phyloP scores from a whole-genome alignment of 2,797 vertebrate species.

The Sebastes hopkinsi region DNA sequence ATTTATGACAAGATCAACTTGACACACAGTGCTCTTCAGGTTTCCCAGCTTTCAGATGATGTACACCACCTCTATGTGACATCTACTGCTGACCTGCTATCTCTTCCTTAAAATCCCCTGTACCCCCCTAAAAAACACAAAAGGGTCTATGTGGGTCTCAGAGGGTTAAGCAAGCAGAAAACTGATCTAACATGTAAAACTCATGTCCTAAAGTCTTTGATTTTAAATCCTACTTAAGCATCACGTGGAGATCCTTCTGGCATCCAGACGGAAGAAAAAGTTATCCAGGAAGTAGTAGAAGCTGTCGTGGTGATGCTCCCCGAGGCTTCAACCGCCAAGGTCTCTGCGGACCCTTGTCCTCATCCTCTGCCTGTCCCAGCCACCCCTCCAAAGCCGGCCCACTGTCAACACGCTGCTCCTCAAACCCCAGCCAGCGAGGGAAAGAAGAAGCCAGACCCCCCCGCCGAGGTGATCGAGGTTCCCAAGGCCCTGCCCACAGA shows the following conservation, averaged over 20 bases:
- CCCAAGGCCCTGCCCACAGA: slow-evolving; percentile 88
- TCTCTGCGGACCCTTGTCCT: slow-evolving; percentile 49
- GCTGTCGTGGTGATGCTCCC: slow-evolving; percentile 71
- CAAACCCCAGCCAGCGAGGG: slow-evolving; percentile 72
- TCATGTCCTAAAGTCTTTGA: not conserved
- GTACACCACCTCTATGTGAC: too few relatives aligned
- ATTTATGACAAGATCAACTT: too few relatives aligned
- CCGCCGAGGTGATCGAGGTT: slow-evolving; percentile 82
- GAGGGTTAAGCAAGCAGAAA: not conserved
- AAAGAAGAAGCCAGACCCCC: slow-evolving; percentile 83
- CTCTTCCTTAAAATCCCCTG: too few relatives aligned
- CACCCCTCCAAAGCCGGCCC: slow-evolving; percentile 59
- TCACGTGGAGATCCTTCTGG: slow-evolving; percentile 58
- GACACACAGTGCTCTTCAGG: too few relatives aligned
- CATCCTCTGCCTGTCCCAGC: slow-evolving; percentile 52
- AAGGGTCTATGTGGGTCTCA: too few relatives aligned
- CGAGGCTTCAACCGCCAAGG: slow-evolving; percentile 55
- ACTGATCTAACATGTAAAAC: not conserved
- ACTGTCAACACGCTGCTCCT: slow-evolving; percentile 48
- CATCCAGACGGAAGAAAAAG: slow-evolving; percentile 70
- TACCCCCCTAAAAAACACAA: too few relatives aligned
- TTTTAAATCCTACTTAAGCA: slow-evolving; percentile 36
- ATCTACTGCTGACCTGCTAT: too few relatives aligned
- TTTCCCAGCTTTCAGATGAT: too few relatives aligned
- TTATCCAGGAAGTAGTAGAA: slow-evolving; percentile 77